A percentile compares a stretch with the other conserved stretches of the same genome.
Evolutionary conservation across 2,888 invertebrate genomes (phyloP).

Genomic region (Polymixis lichenea): DNA sequence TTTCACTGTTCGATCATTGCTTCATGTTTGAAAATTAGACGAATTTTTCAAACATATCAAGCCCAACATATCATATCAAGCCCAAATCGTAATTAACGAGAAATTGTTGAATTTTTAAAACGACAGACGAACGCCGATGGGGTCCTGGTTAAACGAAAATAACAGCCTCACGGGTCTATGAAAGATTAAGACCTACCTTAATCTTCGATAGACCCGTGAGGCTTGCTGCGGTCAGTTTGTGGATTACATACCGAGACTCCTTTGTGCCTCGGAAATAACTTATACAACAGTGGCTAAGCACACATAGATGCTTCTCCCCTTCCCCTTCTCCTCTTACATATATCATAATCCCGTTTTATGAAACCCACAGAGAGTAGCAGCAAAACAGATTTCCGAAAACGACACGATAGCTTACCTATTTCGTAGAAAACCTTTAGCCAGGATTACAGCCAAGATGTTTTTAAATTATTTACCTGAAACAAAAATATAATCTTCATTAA

Average conservation of each 20-base stretch:
- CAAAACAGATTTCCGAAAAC: not conserved
- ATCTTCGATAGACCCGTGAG: no score
- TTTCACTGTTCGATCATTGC: no score
- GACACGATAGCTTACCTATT: not conserved
- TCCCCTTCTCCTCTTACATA: not conserved
- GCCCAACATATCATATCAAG: no score
- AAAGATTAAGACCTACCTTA: no score
- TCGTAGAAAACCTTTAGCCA: not conserved
- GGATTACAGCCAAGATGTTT: not conserved
- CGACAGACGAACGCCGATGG: not conserved
- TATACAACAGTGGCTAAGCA: not conserved
- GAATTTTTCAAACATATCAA: no score
- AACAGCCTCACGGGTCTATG: not conserved
- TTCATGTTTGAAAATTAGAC: no score
- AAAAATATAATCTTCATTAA: slow-evolving; percentile 24
- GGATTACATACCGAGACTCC: not conserved
- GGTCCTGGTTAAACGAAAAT: not conserved
- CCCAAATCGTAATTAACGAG: no score
- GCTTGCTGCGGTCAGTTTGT: not conserved
- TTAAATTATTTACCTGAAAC: slow-evolving; percentile 59
- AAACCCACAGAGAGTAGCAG: not conserved
- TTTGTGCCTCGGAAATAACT: not conserved
- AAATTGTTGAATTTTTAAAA: not conserved
- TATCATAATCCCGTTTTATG: not conserved
- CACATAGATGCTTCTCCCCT: not conserved